Conservation (phyloP, 1,140 invertebrate genomes). For the Drosophila athabasca region DNA sequence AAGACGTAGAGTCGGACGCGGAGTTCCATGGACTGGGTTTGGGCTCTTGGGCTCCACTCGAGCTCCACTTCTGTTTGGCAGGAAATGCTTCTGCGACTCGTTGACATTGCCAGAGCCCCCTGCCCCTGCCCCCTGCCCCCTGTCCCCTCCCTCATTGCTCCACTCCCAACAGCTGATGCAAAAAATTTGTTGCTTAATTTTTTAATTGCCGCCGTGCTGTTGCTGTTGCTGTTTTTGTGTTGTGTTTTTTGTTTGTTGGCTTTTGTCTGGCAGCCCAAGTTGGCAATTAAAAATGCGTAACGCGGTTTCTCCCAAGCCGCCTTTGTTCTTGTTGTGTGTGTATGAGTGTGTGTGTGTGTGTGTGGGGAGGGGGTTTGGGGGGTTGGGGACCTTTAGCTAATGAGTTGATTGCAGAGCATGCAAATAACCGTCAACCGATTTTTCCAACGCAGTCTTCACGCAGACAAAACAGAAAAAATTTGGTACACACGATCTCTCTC, state of each 20-base stretch:
- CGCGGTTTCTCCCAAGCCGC: slow-evolving; percentile 38
- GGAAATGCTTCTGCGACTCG: slow-evolving; percentile 64
- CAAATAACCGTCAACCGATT: no score
- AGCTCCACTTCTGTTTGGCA: slow-evolving; percentile 30
- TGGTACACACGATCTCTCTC: no score
- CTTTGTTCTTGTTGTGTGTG: slow-evolving; percentile 54
- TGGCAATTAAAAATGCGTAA: slow-evolving; percentile 82
- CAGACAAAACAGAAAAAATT: no score
- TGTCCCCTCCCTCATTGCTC: not conserved
- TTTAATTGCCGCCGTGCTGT: slow-evolving; percentile 56
- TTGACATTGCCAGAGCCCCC: slow-evolving; percentile 52
- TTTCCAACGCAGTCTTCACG: no score
- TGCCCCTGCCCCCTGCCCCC: slow-evolving; percentile 18
- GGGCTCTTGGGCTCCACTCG: slow-evolving; percentile 3
- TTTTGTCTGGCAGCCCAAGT: slow-evolving; percentile 53
- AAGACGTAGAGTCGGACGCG: no score
- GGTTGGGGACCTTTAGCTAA: slow-evolving; percentile 32
- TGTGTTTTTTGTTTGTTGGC: slow-evolving; percentile 20
- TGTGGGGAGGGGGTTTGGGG: not conserved
- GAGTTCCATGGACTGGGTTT: no score
- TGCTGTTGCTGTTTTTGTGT: not conserved
- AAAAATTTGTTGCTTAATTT: slow-evolving; percentile 70
- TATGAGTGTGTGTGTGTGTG: no score
- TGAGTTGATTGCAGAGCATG: slow-evolving; percentile 58
- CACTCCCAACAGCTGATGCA: slow-evolving; percentile 49